phyloP scores from a whole-genome alignment of 2,888 invertebrate genomes.

The Archaeoteleia sp. region DNA sequence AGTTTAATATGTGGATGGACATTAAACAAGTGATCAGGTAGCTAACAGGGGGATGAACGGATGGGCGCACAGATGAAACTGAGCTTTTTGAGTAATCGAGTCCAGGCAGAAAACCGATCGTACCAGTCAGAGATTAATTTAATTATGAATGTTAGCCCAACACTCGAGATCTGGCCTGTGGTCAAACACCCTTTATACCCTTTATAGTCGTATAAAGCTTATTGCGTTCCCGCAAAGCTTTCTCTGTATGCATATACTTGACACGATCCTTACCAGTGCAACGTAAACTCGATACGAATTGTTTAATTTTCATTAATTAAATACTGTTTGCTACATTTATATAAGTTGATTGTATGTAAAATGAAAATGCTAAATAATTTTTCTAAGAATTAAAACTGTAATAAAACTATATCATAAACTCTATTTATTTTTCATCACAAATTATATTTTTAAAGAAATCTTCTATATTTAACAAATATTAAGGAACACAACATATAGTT shows the following conservation, averaged over 20 bases:
- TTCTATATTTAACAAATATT: too few relatives aligned
- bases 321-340: too few relatives aligned
- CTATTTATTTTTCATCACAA: too few relatives aligned
- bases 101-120: constrained; percentile 53
- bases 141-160: constrained; percentile 74
- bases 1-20: constrained; percentile 25
- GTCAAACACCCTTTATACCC: constrained; percentile 71
- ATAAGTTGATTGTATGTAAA: too few relatives aligned
- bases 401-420: too few relatives aligned
- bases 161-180: constrained; percentile 72
- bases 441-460: too few relatives aligned
- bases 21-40: constrained; percentile 37
- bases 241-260: constrained; percentile 46
- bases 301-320: too few relatives aligned
- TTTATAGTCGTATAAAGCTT: constrained; percentile 47
- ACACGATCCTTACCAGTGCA: constrained; percentile 13
- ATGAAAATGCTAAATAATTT: too few relatives aligned
- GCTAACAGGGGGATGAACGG: constrained; percentile 33
- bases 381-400: too few relatives aligned
- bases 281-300: background rate
- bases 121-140: constrained; percentile 71
- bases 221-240: constrained; percentile 54
- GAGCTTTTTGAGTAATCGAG: constrained; percentile 61
- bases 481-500: too few relatives aligned
- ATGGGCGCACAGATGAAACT: constrained; percentile 52